Percentiles rank a stretch among this genome's conserved stretches.
Evolutionary conservation across 2,888 invertebrate genomes (phyloP).

Genomic region (Chloroclystis v-ata): DNA sequence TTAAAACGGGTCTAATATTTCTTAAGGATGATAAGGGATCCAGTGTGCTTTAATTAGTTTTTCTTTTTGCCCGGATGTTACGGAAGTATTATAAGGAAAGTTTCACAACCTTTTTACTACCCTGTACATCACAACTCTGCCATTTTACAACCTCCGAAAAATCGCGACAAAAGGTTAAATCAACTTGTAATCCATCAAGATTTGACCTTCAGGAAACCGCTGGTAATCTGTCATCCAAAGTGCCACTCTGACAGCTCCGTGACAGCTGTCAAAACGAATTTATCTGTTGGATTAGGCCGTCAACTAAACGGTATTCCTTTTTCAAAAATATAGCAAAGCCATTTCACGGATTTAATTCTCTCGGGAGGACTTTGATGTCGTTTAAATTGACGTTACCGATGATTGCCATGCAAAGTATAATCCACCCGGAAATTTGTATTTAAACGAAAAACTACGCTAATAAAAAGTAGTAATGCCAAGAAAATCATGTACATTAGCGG

Average conservation of each 20-base stretch:
- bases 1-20: background rate
- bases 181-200: constrained; percentile 8
- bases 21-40: constrained; percentile 18
- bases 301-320: background rate
- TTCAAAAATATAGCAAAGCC: background rate
- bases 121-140: constrained; percentile 2
- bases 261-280: constrained; percentile 1
- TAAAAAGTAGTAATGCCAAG: constrained; percentile 19
- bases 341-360: too few species aligned
- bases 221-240: constrained; percentile 2
- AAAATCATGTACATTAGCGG: constrained; percentile 23
- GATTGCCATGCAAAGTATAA: background rate
- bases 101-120: constrained; percentile 15
- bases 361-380: background rate
- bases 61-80: constrained; percentile 20
- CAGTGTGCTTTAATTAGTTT: constrained; percentile 28
- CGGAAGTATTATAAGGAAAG: constrained; percentile 19
- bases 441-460: constrained; percentile 1
- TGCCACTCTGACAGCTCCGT: constrained; percentile 1
- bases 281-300: background rate
- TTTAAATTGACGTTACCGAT: background rate
- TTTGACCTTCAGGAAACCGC: constrained; percentile 4
- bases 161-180: constrained; percentile 1
- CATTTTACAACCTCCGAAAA: constrained; percentile 2
- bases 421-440: background rate